phyloP scores from a whole-genome alignment of 2,113 vertebrate genomes.

The Raja brachyura region DNA sequence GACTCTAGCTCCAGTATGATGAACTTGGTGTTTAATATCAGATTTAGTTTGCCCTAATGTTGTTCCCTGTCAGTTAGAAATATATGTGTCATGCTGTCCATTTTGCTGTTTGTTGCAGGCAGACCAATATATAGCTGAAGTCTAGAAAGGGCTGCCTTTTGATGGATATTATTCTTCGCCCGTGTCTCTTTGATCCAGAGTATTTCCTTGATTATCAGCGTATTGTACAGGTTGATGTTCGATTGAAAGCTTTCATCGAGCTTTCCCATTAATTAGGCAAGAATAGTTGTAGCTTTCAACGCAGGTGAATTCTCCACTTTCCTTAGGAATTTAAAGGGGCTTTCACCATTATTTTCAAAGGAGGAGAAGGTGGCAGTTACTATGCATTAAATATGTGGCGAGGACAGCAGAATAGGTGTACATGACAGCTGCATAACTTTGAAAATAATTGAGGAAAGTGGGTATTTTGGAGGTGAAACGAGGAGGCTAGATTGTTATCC shows the following conservation, averaged over 20 bases:
- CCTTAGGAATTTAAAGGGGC: conserved; percentile 35
- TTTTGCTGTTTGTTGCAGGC: not conserved
- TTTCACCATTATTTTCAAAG: not conserved
- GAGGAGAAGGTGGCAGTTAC: not conserved
- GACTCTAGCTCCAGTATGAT: no score
- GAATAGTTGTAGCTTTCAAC: not conserved
- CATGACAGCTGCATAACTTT: not conserved
- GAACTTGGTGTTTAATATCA: no score
- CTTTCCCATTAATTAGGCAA: not conserved
- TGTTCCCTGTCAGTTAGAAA: not conserved
- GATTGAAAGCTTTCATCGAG: not conserved
- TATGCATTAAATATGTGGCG: not conserved
- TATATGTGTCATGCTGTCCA: not conserved
- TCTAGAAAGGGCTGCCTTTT: not conserved
- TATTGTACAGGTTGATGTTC: not conserved
- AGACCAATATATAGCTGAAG: not conserved
- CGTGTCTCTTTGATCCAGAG: not conserved
- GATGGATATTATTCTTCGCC: not conserved
- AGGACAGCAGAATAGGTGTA: not conserved
- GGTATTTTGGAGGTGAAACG: not conserved
- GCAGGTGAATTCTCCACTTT: conserved; percentile 13
- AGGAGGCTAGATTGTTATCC: not conserved
- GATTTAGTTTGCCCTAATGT: not conserved
- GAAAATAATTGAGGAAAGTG: not conserved
- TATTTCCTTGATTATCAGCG: not conserved